Base-by-base conservation (phyloP, 2,113 vertebrate genomes). In the Paraplagusia blochii region DNA sequence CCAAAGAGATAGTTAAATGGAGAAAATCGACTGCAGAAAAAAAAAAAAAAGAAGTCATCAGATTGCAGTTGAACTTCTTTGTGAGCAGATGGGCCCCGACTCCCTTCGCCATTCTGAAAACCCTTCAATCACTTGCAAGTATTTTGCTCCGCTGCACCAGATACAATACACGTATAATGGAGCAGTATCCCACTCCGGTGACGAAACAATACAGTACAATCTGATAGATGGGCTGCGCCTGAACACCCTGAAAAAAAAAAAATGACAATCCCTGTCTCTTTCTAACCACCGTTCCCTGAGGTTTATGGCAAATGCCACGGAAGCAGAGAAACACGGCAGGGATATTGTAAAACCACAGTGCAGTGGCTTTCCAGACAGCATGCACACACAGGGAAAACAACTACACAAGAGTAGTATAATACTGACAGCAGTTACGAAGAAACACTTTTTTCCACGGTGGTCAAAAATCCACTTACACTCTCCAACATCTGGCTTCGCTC, bases 81-180 rank as follows among this genome's bases (percentile, higher is more conserved):
- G 38, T 38, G 69, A 69, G 48, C 77, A 66, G 77, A 79, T 75
- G 72, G 75, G 44, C 51, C 22, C 22, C 22, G 22, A 29, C 22
- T 29, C 33, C 44, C 14, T 9, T 49, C 45, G 65, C 22, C 58
- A 53, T 16, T 60, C 67, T 39, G 38, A 63, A 76, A 59, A 29
- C 22, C 46, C 45, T 29, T 70, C 64, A 52, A 69, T 79, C 63
- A 69, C 52, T 29, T 60, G 65, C 55, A 55, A 57, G 51, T 58
- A 46, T 76, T 66, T 53, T 44, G 51, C 60, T 63, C 53, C 36
- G 13, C 35, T 50, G 55, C 52, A 6, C 22, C 6, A 69, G 61
- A 76, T 52, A 63, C 56, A 67, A 47, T 53, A 53, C 38, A 64
- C 47, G 44, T 44, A 56, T 64, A 69, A 66, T 71, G 63, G 46